A percentile compares a stretch with the other conserved stretches of the same genome.
Conservation (phyloP, 2,888 invertebrate species). For the Dynastes grantii region DNA sequence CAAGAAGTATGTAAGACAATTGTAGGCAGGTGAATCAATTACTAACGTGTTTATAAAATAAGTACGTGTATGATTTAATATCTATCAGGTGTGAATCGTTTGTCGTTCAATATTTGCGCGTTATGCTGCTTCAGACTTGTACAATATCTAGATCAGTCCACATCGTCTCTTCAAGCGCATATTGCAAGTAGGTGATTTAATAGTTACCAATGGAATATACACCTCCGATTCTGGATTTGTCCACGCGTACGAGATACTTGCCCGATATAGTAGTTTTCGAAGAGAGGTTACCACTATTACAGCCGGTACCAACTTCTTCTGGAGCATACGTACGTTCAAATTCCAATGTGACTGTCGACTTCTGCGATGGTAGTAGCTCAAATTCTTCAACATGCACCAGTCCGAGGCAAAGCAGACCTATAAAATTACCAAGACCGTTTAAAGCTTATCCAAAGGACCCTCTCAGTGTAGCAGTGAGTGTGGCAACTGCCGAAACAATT, state of each 20-base stretch:
- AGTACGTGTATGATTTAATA: slow-evolving; percentile 37
- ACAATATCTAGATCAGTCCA: too few species aligned
- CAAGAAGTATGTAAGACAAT: slow-evolving; percentile 41
- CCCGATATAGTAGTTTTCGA: not conserved
- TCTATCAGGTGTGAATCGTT: slow-evolving; percentile 41
- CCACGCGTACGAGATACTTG: slow-evolving; percentile 58
- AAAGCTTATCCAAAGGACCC: slow-evolving; percentile 84
- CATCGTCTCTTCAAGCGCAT: too few species aligned
- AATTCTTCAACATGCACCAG: slow-evolving; percentile 29
- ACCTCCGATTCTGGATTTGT: slow-evolving; percentile 61
- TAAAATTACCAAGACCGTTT: slow-evolving; percentile 76
- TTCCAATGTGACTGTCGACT: slow-evolving; percentile 55
- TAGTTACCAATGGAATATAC: slow-evolving; percentile 54
- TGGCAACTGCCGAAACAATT: slow-evolving; percentile 68
- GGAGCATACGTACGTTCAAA: slow-evolving; percentile 59
- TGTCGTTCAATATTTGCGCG: slow-evolving; percentile 26
- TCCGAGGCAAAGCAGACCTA: slow-evolving; percentile 55
- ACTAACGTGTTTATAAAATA: slow-evolving; percentile 51
- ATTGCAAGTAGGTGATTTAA: not conserved
- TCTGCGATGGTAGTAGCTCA: not conserved
- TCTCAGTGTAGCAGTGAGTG: slow-evolving; percentile 73
- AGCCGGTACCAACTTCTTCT: slow-evolving; percentile 57
- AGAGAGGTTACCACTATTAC: slow-evolving; percentile 44
- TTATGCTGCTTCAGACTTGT: not conserved
- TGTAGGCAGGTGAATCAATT: slow-evolving; percentile 51